Conservation (phyloP, 1,140 invertebrate genomes). For the Lepidurus arcticus region DNA sequence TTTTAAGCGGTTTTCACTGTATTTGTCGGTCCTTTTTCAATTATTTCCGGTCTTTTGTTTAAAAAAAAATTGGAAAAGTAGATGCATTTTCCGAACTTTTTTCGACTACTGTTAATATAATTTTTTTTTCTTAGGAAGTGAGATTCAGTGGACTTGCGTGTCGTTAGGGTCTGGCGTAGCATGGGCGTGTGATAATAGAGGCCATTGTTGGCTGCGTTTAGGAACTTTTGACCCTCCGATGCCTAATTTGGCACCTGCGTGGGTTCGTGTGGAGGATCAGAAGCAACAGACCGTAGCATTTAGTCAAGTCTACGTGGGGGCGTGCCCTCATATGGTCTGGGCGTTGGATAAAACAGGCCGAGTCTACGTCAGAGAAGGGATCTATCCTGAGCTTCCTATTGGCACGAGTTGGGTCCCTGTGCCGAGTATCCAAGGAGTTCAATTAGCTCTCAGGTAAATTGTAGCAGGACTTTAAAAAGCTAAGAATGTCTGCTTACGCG, state of each 20-base stretch:
- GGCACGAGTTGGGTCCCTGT: conserved; percentile 52
- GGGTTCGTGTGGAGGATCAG: conserved; percentile 47
- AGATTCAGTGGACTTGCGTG: neutral
- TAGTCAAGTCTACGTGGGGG: conserved; percentile 47
- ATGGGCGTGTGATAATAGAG: conserved; percentile 51
- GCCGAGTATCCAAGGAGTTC: conserved; percentile 48
- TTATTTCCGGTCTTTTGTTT: no score
- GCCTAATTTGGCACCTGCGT: conserved; percentile 48
- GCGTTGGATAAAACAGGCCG: conserved; percentile 50
- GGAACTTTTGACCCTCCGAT: conserved; percentile 46
- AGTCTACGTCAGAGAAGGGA: conserved; percentile 51
- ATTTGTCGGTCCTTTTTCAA: no score
- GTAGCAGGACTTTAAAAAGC: neutral
- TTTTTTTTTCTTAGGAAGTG: neutral
- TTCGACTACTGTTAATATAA: neutral
- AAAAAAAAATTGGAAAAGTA: no score
- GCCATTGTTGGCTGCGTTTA: conserved; percentile 49
- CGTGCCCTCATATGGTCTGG: conserved; percentile 53
- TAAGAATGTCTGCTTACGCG: conserved; percentile 27
- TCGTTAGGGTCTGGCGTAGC: conserved; percentile 45
- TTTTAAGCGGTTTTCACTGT: no score
- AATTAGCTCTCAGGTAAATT: conserved; percentile 48
- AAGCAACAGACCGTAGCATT: conserved; percentile 19
- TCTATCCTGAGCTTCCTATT: conserved; percentile 51
- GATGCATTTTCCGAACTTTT: neutral